A percentile compares a stretch with the other conserved stretches of the same genome.
Conservation (phyloP, 2,113 vertebrate genomes). For the Bufo gargarizans region DNA sequence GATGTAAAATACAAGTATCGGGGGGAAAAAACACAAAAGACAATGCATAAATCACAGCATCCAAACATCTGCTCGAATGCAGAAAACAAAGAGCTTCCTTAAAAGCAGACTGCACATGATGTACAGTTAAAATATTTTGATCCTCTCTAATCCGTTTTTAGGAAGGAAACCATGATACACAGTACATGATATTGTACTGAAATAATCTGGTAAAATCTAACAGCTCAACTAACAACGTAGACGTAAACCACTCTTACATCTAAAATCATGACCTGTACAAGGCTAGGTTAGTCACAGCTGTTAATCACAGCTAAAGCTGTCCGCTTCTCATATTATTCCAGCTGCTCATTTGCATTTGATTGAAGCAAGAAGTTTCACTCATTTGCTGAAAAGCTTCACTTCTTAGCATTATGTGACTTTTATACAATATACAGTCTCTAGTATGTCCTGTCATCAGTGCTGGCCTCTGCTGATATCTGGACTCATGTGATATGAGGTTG, state of each 20-base stretch:
- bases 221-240: constrained; percentile 4
- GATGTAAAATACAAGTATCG: neutral
- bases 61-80: constrained; percentile 2
- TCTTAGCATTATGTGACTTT: neutral
- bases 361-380: neutral
- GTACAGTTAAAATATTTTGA: neutral
- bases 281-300: neutral
- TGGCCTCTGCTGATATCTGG: neutral
- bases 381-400: neutral
- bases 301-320: neutral
- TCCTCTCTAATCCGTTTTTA: constrained; percentile 17
- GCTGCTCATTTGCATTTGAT: constrained; percentile 25
- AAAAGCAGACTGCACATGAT: neutral
- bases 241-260: neutral
- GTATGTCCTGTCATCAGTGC: neutral
- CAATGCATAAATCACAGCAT: neutral
- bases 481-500: too few relatives aligned
- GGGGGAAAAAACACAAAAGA: neutral
- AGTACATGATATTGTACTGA: neutral
- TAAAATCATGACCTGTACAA: neutral
- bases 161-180: neutral
- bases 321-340: constrained; percentile 1
- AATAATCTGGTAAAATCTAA: constrained; percentile 25
- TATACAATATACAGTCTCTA: neutral
- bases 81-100: neutral